Evolutionary conservation across 2,113 vertebrate genomes (phyloP).

Genomic region (Neopipo cinnamomea): DNA sequence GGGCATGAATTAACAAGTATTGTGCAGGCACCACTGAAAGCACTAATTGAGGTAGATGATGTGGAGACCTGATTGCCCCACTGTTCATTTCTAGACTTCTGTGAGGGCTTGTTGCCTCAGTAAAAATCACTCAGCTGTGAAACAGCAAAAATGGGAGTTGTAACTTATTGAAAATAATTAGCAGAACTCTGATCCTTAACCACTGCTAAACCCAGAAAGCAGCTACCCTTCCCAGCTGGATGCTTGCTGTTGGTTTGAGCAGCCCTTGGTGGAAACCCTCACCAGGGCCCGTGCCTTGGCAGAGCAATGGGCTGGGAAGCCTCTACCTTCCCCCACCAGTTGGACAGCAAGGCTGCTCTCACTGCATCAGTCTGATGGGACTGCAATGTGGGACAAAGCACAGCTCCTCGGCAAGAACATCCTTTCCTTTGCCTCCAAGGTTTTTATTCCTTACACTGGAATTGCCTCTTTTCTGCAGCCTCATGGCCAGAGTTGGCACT

Average conservation of each 20-base stretch:
- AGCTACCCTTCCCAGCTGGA: not conserved
- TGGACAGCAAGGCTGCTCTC: not conserved
- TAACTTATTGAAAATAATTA: not conserved
- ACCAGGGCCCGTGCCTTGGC: not conserved
- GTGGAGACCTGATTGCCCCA: not conserved
- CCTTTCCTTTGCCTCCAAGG: not conserved
- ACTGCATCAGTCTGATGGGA: rapidly evolving
- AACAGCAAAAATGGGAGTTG: not conserved
- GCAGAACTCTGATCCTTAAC: not conserved
- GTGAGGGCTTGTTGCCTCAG: not conserved
- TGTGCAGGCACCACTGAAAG: not conserved
- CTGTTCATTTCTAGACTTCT: not conserved
- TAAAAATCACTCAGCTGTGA: not conserved
- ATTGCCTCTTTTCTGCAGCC: not conserved
- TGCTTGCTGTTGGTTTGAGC: not conserved
- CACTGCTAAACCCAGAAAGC: not conserved
- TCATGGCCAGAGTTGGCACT: not conserved
- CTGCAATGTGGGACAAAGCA: not conserved
- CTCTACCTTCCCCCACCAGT: not conserved
- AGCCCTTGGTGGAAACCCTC: not conserved
- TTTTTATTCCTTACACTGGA: not conserved
- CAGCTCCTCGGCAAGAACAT: not conserved
- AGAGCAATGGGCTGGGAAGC: not conserved
- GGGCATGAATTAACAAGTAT: not conserved
- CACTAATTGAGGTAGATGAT: not conserved